phyloP scores from a whole-genome alignment of 2,888 invertebrate genomes.

The Julus scandinavius region DNA sequence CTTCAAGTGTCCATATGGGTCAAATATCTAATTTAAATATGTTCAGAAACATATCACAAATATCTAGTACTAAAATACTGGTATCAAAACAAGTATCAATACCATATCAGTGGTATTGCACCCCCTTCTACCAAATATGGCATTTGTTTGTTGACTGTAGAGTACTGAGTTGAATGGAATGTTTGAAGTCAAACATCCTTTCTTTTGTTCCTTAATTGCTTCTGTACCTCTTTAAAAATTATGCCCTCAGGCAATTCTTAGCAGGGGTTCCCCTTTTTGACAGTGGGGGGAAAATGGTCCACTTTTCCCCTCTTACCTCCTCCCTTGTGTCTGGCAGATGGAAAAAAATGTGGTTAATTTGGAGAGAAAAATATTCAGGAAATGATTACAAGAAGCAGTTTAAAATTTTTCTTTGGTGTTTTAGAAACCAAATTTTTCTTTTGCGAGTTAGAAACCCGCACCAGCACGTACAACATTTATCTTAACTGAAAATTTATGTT shows the following conservation, averaged over 20 bases:
- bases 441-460: background rate
- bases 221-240: background rate
- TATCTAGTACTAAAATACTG: no score
- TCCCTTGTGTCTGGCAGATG: background rate
- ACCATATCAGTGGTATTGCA: no score
- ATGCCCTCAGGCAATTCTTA: background rate
- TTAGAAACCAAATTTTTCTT: no score
- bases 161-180: no score
- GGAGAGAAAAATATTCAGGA: background rate
- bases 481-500: background rate
- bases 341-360: background rate
- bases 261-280: background rate
- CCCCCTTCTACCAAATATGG: no score
- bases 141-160: no score
- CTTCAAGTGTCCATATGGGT: no score
- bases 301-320: background rate
- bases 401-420: background rate
- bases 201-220: background rate
- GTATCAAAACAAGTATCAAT: no score
- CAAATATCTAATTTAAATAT: no score
- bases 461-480: background rate
- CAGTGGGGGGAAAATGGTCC: slow-evolving; percentile 6
- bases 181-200: no score
- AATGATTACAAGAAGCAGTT: background rate
- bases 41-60: no score